phyloP scores from a whole-genome alignment of 2,113 vertebrate species.

The Atlantisia rogersi region DNA sequence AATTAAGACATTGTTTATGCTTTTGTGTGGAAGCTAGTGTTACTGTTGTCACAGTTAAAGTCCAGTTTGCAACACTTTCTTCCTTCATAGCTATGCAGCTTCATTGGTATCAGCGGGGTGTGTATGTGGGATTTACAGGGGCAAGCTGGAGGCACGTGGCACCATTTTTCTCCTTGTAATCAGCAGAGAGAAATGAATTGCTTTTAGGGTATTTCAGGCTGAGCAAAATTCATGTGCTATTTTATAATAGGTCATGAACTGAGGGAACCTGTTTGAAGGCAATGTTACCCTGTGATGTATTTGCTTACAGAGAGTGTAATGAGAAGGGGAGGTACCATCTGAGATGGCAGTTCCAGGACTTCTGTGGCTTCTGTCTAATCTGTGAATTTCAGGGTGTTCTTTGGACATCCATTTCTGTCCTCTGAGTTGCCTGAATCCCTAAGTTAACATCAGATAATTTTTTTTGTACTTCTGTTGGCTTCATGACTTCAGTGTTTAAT shows the following conservation, averaged over 20 bases:
- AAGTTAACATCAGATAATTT: not conserved
- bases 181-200: not conserved
- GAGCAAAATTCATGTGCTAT: not conserved
- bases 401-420: not conserved
- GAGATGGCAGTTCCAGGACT: not conserved
- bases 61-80: not conserved
- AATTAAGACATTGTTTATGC: not conserved
- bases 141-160: not conserved
- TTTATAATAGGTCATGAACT: not conserved
- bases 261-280: not conserved
- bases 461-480: not conserved
- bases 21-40: not conserved
- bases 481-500: not conserved
- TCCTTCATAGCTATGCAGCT: not conserved
- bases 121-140: not conserved
- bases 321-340: not conserved
- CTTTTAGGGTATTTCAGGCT: not conserved
- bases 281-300: accelerated
- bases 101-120: not conserved
- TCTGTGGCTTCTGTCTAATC: not conserved
- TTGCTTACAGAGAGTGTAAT: not conserved
- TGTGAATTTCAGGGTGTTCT: not conserved
- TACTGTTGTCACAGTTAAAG: not conserved
- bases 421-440: not conserved
- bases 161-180: not conserved